Conservation (phyloP, 2,888 invertebrate genomes). For the Beris chalybata region DNA sequence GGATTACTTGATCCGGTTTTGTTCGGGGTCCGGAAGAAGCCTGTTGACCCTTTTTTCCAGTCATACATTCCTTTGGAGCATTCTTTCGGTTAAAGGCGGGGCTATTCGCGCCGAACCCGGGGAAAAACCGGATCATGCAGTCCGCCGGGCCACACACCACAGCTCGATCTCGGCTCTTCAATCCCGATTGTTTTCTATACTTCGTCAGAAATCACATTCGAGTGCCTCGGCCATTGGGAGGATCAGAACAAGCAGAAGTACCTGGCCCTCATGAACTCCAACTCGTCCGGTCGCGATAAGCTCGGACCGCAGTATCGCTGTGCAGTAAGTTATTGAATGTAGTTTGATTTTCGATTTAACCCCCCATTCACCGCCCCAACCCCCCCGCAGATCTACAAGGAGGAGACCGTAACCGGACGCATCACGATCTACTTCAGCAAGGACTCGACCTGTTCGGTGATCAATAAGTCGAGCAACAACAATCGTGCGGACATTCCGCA, state of each 20-base stretch:
- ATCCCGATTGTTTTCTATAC: not conserved
- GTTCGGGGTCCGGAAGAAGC: too few species aligned
- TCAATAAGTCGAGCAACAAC: conserved; percentile 14
- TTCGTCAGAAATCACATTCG: conserved; percentile 60
- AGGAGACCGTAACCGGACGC: conserved; percentile 58
- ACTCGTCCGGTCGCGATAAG: conserved; percentile 46
- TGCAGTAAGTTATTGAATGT: conserved; percentile 57
- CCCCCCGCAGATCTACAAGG: conserved; percentile 60
- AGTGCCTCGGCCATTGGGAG: conserved; percentile 67
- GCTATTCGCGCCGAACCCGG: too few species aligned
- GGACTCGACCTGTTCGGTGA: conserved; percentile 62
- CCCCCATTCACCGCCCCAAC: too few species aligned
- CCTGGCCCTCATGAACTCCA: conserved; percentile 61
- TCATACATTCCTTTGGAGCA: too few species aligned
- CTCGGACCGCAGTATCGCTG: conserved; percentile 62
- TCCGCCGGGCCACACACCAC: too few species aligned
- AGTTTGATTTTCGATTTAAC: not conserved
- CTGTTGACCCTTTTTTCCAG: too few species aligned
- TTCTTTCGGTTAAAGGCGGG: too few species aligned
- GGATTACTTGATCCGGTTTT: not conserved
- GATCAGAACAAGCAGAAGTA: conserved; percentile 61
- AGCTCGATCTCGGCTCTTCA: not conserved
- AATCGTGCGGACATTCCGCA: conserved; percentile 60
- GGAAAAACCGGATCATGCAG: too few species aligned
- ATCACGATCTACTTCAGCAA: conserved; percentile 64